phyloP scores from a whole-genome alignment of 2,113 vertebrate species.

The Melanostigma gelatinosum region DNA sequence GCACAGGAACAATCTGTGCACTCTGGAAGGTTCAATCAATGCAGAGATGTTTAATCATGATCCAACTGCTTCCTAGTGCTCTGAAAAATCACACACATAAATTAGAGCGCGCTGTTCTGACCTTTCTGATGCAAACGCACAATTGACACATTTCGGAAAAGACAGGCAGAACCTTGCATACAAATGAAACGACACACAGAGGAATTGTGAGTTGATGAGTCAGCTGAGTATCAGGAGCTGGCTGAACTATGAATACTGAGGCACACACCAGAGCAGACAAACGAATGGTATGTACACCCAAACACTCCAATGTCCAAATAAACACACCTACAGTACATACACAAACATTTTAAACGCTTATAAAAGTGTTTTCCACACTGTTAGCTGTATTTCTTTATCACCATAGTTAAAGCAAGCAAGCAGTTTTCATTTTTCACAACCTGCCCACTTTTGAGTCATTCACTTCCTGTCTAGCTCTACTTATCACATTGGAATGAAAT shows the following conservation, averaged over 20 bases:
- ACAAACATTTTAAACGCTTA: not conserved
- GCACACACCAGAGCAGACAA: constrained; percentile 26
- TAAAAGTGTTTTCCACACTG: not conserved
- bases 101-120: not conserved
- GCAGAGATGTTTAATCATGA: not conserved
- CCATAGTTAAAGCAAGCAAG: not conserved
- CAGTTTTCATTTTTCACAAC: constrained; percentile 17
- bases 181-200: constrained; percentile 39
- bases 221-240: constrained; percentile 28
- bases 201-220: constrained; percentile 34
- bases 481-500: constrained; percentile 6
- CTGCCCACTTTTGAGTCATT: constrained; percentile 17
- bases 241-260: constrained; percentile 19
- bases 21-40: not conserved
- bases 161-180: constrained; percentile 13
- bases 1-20: not conserved
- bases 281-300: constrained; percentile 19
- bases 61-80: not conserved
- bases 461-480: constrained; percentile 9
- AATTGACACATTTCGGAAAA: not conserved
- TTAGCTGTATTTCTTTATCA: not conserved
- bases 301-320: not conserved
- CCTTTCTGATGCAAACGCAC: constrained; percentile 2
- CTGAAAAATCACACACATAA: constrained; percentile 3
- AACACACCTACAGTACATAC: constrained; percentile 19